phyloP scores from a whole-genome alignment of 2,113 vertebrate genomes.

The Oncorhynchus clarkii region DNA sequence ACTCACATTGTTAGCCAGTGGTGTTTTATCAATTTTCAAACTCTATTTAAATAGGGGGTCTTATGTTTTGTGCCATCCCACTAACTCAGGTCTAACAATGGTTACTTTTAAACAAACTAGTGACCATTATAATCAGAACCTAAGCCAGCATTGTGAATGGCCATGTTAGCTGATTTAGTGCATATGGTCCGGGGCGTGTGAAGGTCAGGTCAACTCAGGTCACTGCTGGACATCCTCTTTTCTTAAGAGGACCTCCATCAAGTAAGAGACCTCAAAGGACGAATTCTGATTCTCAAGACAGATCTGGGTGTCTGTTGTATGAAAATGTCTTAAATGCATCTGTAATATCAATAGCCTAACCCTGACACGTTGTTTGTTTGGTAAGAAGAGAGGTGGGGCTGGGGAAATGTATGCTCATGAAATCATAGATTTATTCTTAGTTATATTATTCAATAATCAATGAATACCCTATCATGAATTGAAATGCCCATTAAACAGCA shows the following conservation, averaged over 20 bases:
- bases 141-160: constrained; percentile 51
- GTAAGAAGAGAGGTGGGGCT: too few species aligned
- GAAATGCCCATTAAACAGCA: too few species aligned
- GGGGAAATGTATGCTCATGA: too few species aligned
- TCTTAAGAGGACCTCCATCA: constrained; percentile 14
- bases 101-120: constrained; percentile 36
- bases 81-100: constrained; percentile 55
- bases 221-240: constrained; percentile 67
- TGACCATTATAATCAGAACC: constrained; percentile 51
- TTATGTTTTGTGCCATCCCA: constrained; percentile 52
- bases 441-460: too few species aligned
- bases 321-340: background rate
- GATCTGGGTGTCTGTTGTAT: background rate
- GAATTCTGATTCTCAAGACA: background rate
- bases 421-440: too few species aligned
- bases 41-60: constrained; percentile 14
- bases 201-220: constrained; percentile 71
- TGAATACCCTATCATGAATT: too few species aligned
- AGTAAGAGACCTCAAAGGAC: background rate
- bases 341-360: background rate
- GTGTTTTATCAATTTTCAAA: background rate
- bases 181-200: constrained; percentile 67
- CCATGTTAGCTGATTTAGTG: constrained; percentile 64
- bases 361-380: too few species aligned
- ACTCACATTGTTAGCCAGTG: background rate